Percentiles rank a stretch among this genome's conserved stretches.
These are phyloP conservation scores for Synanthedon andrenaeformis DNA, from an alignment of 2,888 invertebrate genomes.

Conservation along the genomic window DNA sequence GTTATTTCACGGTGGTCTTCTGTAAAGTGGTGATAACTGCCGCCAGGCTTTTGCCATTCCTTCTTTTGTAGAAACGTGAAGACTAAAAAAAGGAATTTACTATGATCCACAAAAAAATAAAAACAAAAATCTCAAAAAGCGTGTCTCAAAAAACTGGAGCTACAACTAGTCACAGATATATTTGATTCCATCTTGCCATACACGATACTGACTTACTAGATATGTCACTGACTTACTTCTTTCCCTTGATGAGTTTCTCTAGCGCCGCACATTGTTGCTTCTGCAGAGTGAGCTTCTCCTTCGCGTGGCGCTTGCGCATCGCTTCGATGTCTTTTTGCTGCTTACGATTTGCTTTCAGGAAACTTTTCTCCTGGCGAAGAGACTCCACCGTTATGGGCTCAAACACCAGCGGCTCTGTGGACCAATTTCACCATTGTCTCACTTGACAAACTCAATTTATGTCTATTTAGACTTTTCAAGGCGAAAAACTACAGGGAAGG, in stretches of 20 bases:
- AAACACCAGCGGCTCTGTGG: slow-evolving; percentile 79
- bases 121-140: not conserved
- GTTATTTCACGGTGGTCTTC: no score
- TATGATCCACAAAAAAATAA: no score
- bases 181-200: no score
- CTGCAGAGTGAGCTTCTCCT: slow-evolving; percentile 91
- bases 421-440: not conserved
- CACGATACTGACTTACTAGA: not conserved
- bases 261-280: slow-evolving; percentile 91
- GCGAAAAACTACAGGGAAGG: no score
- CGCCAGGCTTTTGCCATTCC: no score
- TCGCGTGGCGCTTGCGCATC: slow-evolving; percentile 91
- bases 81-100: no score
- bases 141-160: no score
- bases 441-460: not conserved
- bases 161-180: no score
- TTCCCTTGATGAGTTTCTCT: slow-evolving; percentile 94
- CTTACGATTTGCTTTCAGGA: slow-evolving; percentile 92
- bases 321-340: slow-evolving; percentile 96
- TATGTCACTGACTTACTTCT: slow-evolving; percentile 74
- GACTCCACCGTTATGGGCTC: slow-evolving; percentile 92
- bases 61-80: no score
- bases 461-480: no score
- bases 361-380: slow-evolving; percentile 89
- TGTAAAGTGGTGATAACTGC: no score